These are phyloP conservation scores for Kryptolebias marmoratus DNA, from an alignment of 2,113 vertebrate genomes.

Conservation along the genomic window DNA sequence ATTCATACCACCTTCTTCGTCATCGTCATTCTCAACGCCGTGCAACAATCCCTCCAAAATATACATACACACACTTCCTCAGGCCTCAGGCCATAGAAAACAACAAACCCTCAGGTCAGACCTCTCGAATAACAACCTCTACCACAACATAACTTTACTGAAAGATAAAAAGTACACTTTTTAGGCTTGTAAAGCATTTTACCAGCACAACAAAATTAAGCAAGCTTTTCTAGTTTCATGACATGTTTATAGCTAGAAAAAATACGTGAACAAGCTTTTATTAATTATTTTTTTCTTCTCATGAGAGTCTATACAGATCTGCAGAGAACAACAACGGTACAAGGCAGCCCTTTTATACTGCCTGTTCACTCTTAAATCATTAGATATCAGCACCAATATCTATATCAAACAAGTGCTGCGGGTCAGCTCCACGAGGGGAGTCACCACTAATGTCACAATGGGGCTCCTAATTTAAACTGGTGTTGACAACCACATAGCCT, in stretches of 20 bases:
- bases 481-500: conserved; percentile 91
- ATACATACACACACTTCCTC: conserved; percentile 47
- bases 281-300: too few species aligned
- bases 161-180: background rate
- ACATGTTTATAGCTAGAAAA: too few species aligned
- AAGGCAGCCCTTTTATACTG: background rate
- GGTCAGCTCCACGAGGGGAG: conserved; percentile 76
- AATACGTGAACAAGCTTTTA: too few species aligned
- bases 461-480: conserved; percentile 83
- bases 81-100: conserved; percentile 38
- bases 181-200: background rate
- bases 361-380: conserved; percentile 47
- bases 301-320: background rate
- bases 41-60: conserved; percentile 46
- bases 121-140: conserved; percentile 5
- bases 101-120: conserved; percentile 37
- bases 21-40: conserved; percentile 51
- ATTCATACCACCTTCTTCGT: conserved; percentile 73
- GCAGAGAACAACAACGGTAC: conserved; percentile 26
- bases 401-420: conserved; percentile 66
- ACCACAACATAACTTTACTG: background rate
- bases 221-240: conserved; percentile 24
- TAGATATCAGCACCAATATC: conserved; percentile 60
- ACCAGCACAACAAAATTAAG: background rate
- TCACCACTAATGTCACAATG: conserved; percentile 74